A percentile compares a stretch with the other conserved stretches of the same genome.
These are phyloP conservation scores for Tapirus indicus DNA, from an alignment of 2,797 vertebrate genomes.

Conservation along the genomic window DNA sequence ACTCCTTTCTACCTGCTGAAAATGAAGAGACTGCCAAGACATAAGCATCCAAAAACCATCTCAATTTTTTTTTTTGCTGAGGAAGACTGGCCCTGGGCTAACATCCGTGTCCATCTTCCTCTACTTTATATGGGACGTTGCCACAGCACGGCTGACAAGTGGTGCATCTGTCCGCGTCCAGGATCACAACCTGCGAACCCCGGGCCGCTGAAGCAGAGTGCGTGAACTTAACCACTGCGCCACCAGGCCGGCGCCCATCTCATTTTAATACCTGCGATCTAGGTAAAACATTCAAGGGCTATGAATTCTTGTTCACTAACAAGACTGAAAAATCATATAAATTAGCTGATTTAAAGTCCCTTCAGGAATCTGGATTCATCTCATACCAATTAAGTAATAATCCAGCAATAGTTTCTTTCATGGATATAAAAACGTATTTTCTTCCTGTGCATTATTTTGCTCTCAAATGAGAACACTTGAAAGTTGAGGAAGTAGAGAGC, in stretches of 20 bases:
- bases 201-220: no score
- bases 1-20: not conserved
- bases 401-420: conserved; percentile 36
- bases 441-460: conserved; percentile 32
- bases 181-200: no score
- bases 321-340: conserved; percentile 20
- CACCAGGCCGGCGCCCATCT: not conserved
- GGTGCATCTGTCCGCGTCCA: no score
- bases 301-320: not conserved
- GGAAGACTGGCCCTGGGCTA: no score
- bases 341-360: conserved; percentile 34
- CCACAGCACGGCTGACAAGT: no score
- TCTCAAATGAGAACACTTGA: conserved; percentile 46
- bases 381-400: not conserved
- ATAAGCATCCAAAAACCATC: conserved; percentile 3
- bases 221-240: no score
- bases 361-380: conserved; percentile 38
- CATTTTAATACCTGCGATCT: not conserved
- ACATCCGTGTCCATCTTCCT: no score
- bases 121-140: no score
- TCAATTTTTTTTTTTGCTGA: not conserved
- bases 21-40: conserved; percentile 11
- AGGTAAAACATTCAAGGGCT: conserved; percentile 23
- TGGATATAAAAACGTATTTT: conserved; percentile 41
- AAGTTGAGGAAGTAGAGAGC: not conserved